Evolutionary conservation across 2,888 invertebrate species (phyloP), one percentile per base, ranked within the genome.

Genomic region (Agonopterix alstromeriana): DNA sequence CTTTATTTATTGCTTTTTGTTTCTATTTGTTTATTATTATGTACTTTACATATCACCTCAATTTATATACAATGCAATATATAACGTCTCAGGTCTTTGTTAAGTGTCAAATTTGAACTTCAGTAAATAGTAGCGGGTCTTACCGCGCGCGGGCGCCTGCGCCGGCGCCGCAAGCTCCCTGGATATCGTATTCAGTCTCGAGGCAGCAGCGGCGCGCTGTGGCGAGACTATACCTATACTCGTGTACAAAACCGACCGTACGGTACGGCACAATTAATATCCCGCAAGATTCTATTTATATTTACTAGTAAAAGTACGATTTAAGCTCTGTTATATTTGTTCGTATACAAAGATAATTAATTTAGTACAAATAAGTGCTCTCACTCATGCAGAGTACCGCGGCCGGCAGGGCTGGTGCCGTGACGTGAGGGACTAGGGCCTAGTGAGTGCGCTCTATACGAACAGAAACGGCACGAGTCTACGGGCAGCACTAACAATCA

Each of bases 1-100:
- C 87, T 82, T 86, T 87, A 86, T 81, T 86, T 87, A 87, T 88
- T 87, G 87, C 87, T 88, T 87, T 38, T 80, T 82, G 83, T 85
- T 85, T 73, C 75, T 78, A 76, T 80, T 74, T 76, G 71, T 77
- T 76, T 73, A 75, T 66, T 59, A 67, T 72, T 73, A 84, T 83
- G 82, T 85, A 84, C 77, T 84, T 79, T 78, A 84, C 72, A 84
- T 86, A 87, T 86, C 86, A 86, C 86, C 77, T 74, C 73, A 70
- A 27, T 27, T 70, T 73, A 74, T 84, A 85, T 83, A 60, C 61
- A 63, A 65, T 68, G 67, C 72, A 27, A 27, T 27, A 27, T 27
- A 27, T 27, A 27, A 27, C 27, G 27, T 27, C 27, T 27, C 27
- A 27, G 27, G 27, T 27, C 27, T 27, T 27, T 7, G 1, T 27